Evolutionary conservation across 2,113 vertebrate genomes (phyloP).

Genomic region (Spilogale gracilis): DNA sequence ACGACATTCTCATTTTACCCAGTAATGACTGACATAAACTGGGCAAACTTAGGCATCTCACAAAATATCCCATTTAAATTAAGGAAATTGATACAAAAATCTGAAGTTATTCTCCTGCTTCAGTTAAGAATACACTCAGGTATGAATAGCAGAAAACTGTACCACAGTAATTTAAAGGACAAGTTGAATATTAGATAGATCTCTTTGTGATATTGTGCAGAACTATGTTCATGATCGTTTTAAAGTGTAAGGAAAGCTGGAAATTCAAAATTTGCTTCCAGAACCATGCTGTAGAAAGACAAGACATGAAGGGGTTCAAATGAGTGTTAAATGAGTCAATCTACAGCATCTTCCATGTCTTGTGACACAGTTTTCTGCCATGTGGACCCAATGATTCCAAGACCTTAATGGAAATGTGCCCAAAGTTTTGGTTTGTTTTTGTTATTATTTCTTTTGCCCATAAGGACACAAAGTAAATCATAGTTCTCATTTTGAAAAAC

Average conservation of each 20-base stretch:
- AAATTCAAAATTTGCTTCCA: background rate
- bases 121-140: background rate
- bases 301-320: background rate
- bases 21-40: background rate
- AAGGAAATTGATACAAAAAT: conserved; percentile 19
- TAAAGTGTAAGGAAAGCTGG: background rate
- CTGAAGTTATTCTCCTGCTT: background rate
- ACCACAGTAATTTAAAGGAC: background rate
- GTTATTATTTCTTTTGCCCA: background rate
- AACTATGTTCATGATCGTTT: background rate
- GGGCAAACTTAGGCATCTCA: background rate
- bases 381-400: background rate
- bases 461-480: background rate
- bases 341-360: background rate
- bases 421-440: background rate
- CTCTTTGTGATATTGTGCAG: background rate
- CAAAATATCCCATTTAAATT: conserved; percentile 41
- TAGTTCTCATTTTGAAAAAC: background rate
- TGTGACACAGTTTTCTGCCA: background rate
- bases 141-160: background rate
- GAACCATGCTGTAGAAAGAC: background rate
- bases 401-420: background rate
- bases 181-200: background rate
- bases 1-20: conserved; percentile 37
- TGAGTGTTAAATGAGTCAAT: background rate